Base-by-base conservation (phyloP, 2,888 invertebrate genomes). In the Junonia oenone region DNA sequence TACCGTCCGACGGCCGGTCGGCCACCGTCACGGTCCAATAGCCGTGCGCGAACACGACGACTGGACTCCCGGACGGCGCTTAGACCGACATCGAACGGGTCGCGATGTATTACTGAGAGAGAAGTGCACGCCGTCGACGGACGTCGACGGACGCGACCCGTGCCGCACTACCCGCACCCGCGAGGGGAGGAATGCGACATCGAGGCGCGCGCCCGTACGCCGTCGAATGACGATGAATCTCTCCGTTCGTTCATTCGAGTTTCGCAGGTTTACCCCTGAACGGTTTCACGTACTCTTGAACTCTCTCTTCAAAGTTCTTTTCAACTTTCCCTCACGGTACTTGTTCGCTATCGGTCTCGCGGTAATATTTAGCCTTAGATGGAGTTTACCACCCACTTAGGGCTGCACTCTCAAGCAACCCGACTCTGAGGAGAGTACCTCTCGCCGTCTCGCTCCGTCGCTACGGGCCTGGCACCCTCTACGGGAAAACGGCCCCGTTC, bases 291-390 rank as follows among this genome's bases (percentile, higher is more conserved):
- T 81, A 78, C 84, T 87, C 71, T 84, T 87, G 76, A 83, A 86
- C 84, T 86, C 83, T 85, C 79, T 92, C 90, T 92, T 92, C 92
- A 92, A 91, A 93, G 92, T 93, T 88, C 92, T 93, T 92, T 92
- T 91, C 92, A 93, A 85, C 92, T 93, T 93, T 93, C 92, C 92
- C 91, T 93, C 92, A 91, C 92, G 92, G 91, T 92, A 92, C 91
- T 92, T 92, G 84, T 87, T 89, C 85, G 90, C 92, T 92, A 92
- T 93, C 92, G 92, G 92, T 91, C 91, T 92, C 91, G 84, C 85
- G 89, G 82, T 81, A 67, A 85, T 92, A 93, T 93, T 93, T 92
- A 87, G 87, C 81, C 79, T 87, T 86, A 83, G 84, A 85, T 82
- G 84, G 83, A 86, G 80, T 91, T 92, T 92, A 92, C 92, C 92